A percentile compares a stretch with the other conserved stretches of the same genome.
Conservation (phyloP, 2,113 vertebrate genomes). For the Aptenodytes forsteri region DNA sequence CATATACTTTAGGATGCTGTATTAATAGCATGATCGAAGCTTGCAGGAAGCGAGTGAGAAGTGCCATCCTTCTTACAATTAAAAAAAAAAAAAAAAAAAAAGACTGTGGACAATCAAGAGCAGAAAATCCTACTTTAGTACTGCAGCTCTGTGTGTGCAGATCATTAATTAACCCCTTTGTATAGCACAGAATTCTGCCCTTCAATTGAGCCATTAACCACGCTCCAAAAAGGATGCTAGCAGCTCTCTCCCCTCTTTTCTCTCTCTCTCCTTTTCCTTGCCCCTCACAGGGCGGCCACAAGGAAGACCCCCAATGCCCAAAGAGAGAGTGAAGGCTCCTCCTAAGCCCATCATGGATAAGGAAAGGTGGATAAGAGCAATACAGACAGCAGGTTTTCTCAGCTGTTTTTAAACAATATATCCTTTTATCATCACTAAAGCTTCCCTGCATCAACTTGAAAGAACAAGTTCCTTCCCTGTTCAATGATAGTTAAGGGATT, state of each 20-base stretch:
- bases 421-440: conserved; percentile 17
- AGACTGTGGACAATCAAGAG: neutral
- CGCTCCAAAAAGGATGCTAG: neutral
- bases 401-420: conserved; percentile 21
- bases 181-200: neutral
- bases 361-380: neutral
- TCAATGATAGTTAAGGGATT: neutral
- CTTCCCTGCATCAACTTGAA: conserved; percentile 35
- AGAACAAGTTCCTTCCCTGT: neutral
- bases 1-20: neutral
- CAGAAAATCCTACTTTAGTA: conserved; percentile 9
- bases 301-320: neutral
- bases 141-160: neutral
- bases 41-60: neutral
- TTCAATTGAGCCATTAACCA: neutral
- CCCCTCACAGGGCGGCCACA: neutral
- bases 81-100: neutral
- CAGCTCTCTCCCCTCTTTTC: neutral
- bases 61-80: neutral
- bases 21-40: neutral
- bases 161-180: neutral
- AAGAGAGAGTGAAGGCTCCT: neutral
- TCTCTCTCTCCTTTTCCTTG: neutral
- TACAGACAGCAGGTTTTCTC: neutral
- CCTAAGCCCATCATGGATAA: neutral